phyloP scores from a whole-genome alignment of 2,888 invertebrate species.

The Caenorhabditis drosophilae region DNA sequence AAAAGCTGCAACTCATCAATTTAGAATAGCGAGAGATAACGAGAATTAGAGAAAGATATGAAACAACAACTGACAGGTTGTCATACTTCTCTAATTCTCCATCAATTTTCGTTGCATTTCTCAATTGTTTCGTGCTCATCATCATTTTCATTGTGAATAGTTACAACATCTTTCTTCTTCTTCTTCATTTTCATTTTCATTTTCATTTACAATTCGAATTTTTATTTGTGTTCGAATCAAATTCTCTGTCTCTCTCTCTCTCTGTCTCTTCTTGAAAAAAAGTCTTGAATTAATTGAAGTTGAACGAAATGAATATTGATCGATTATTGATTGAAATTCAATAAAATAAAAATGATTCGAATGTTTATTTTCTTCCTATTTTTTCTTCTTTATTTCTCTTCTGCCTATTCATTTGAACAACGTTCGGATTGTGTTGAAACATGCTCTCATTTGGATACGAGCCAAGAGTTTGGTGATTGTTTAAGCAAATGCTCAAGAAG shows the following conservation, averaged over 20 bases:
- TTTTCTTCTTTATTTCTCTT: not conserved
- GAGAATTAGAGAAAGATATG: no score
- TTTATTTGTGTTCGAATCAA: not conserved
- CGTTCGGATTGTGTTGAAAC: slow-evolving; percentile 36
- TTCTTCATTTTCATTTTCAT: not conserved
- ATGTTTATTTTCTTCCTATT: not conserved
- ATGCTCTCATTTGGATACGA: slow-evolving; percentile 31
- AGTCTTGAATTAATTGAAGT: no score
- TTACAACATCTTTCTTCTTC: not conserved
- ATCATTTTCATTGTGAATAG: not conserved
- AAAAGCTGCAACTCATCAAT: no score
- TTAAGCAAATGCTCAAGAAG: slow-evolving; percentile 19
- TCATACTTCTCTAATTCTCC: not conserved
- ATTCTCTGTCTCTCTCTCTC: not conserved
- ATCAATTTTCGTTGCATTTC: no score
- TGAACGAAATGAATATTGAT: not conserved
- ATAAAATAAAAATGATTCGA: no score
- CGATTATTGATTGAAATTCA: not conserved
- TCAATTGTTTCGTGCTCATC: no score
- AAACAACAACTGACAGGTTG: not conserved
- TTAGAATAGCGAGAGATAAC: no score
- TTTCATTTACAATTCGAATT: not conserved
- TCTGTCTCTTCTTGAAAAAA: not conserved
- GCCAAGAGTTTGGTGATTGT: slow-evolving; percentile 35
- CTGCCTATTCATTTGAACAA: slow-evolving; percentile 15